phyloP scores from a whole-genome alignment of 2,113 vertebrate genomes.

The Dolichallabes microphthalmus region DNA sequence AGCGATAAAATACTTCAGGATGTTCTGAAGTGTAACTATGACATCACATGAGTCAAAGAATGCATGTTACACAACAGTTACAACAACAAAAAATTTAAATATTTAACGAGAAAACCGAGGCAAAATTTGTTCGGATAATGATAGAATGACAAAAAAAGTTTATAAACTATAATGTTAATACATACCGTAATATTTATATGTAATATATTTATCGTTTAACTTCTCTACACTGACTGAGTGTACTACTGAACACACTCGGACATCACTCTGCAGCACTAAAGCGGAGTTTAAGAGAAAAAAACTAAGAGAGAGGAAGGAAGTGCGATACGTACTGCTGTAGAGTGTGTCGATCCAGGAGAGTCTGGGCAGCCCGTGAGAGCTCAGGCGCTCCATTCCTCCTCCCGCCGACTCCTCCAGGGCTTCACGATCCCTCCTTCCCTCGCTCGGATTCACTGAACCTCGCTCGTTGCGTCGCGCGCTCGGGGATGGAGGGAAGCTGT shows the following conservation, averaged over 20 bases:
- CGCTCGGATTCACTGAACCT: conserved; percentile 8
- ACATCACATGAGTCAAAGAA: neutral
- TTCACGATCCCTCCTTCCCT: conserved; percentile 34
- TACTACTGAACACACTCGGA: neutral
- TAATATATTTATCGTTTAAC: too few relatives aligned
- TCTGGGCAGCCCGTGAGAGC: conserved; percentile 87
- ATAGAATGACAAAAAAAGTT: too few relatives aligned
- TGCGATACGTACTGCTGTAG: conserved; percentile 90
- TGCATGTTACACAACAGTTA: neutral
- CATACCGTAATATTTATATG: too few relatives aligned
- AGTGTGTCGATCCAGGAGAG: conserved; percentile 99
- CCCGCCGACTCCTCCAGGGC: conserved; percentile 50
- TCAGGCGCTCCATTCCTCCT: conserved; percentile 89
- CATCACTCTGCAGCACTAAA: neutral
- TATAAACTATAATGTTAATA: too few relatives aligned
- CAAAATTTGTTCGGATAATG: neutral
- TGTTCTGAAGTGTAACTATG: neutral
- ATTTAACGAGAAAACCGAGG: neutral
- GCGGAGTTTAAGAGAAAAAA: neutral
- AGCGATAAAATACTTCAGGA: neutral
- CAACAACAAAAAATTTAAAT: neutral
- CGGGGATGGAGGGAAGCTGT: neutral
- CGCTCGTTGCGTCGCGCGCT: neutral
- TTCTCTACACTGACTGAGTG: too few relatives aligned
- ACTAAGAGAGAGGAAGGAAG: neutral